A percentile compares a stretch with the other conserved stretches of the same genome.
Conservation (phyloP, 2,797 vertebrate genomes). For the Gobionotothen gibberifrons region DNA sequence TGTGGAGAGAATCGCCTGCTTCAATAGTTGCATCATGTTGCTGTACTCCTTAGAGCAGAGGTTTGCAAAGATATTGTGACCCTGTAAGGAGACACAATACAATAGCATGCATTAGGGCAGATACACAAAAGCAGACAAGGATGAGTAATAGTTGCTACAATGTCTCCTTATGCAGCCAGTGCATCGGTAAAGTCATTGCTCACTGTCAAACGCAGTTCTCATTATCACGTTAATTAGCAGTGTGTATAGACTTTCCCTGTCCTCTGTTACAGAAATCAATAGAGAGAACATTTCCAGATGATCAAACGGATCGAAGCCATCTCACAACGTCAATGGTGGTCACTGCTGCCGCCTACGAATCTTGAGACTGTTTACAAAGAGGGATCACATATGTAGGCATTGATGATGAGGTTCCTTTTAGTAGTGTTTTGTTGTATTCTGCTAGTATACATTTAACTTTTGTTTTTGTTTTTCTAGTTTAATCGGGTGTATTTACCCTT, state of each 20-base stretch:
- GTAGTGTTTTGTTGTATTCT: neutral
- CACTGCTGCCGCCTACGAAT: constrained; percentile 13
- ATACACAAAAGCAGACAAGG: constrained; percentile 30
- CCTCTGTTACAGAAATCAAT: constrained; percentile 73
- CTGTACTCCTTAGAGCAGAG: constrained; percentile 87
- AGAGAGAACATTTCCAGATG: constrained; percentile 41
- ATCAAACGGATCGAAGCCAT: constrained; percentile 53
- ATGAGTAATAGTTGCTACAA: constrained; percentile 47
- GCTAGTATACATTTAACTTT: neutral
- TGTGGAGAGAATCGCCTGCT: constrained; percentile 87
- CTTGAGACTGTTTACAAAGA: constrained; percentile 5
- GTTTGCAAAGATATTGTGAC: constrained; percentile 89
- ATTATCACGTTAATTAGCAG: constrained; percentile 75
- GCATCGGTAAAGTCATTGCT: constrained; percentile 69
- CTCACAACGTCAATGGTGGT: constrained; percentile 12
- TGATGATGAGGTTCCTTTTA: neutral
- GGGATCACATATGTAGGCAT: neutral
- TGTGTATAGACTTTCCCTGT: constrained; percentile 63
- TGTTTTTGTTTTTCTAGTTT: neutral
- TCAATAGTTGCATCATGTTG: constrained; percentile 88
- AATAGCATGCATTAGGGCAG: constrained; percentile 23
- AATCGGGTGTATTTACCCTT: neutral
- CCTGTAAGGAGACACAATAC: constrained; percentile 71
- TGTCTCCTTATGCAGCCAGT: constrained; percentile 24
- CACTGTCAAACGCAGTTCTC: constrained; percentile 63